Evolutionary conservation across 2,797 vertebrate genomes (phyloP).

Genomic region (Phataginus tricuspis): DNA sequence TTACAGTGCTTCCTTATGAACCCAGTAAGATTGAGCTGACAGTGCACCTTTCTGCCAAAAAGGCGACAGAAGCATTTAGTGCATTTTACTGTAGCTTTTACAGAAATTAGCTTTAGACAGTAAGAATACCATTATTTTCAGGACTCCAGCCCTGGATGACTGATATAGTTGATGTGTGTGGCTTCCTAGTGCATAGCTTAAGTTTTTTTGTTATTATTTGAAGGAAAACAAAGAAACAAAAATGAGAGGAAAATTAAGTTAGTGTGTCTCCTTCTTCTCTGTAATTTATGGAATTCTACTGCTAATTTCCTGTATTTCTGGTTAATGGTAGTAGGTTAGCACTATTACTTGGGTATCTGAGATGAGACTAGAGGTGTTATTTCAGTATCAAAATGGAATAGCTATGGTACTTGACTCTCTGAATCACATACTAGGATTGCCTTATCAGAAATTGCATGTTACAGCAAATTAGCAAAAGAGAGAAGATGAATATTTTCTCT

Average conservation of each 20-base stretch:
- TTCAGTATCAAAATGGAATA: slow-evolving; percentile 34
- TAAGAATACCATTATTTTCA: slow-evolving; percentile 66
- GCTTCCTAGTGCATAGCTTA: background rate
- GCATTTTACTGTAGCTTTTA: slow-evolving; percentile 61
- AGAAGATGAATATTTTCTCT: background rate
- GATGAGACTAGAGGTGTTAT: background rate
- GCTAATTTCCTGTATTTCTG: slow-evolving; percentile 21
- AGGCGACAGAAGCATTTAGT: slow-evolving; percentile 58
- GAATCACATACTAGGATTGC: background rate
- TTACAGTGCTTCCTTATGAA: slow-evolving; percentile 69
- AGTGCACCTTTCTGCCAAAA: slow-evolving; percentile 64
- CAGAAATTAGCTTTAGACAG: slow-evolving; percentile 53
- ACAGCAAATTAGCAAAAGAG: slow-evolving; percentile 45
- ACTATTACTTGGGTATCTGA: background rate
- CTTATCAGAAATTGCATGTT: slow-evolving; percentile 26
- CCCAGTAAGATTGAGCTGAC: slow-evolving; percentile 62
- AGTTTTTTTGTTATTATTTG: slow-evolving; percentile 44
- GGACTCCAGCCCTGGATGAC: background rate
- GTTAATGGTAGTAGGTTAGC: background rate
- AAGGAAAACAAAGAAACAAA: slow-evolving; percentile 48
- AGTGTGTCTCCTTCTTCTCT: background rate
- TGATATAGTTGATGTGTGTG: background rate
- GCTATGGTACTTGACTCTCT: background rate
- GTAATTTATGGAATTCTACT: slow-evolving; percentile 28
- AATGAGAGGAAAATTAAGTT: slow-evolving; percentile 58